A percentile compares a stretch with the other conserved stretches of the same genome.
phyloP scores from a whole-genome alignment of 2,888 invertebrate species.

The Drosophila dives region DNA sequence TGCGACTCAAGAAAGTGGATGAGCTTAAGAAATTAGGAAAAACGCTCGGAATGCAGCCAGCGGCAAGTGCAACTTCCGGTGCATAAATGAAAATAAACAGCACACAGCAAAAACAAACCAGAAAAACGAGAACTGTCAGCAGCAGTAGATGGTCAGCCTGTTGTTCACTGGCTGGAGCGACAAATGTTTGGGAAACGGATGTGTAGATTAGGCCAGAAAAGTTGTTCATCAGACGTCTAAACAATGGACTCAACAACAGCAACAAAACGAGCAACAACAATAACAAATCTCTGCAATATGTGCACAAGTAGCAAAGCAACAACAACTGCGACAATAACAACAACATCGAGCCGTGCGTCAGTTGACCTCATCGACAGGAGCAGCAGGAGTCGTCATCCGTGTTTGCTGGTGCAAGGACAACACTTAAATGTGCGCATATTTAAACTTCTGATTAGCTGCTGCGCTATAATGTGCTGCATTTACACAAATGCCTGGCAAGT shows the following conservation, averaged over 20 bases:
- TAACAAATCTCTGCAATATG: conserved; percentile 62
- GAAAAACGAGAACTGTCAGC: conserved; percentile 59
- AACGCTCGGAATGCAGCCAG: conserved; percentile 47
- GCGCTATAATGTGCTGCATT: conserved; percentile 71
- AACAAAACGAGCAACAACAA: conserved; percentile 34
- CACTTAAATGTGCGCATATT: conserved; percentile 75
- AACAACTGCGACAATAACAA: conserved; percentile 42
- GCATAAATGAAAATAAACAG: conserved; percentile 78
- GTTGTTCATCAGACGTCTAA: conserved; percentile 63
- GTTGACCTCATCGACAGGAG: conserved; percentile 63
- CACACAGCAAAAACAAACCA: conserved; percentile 45
- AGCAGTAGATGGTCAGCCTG: conserved; percentile 33
- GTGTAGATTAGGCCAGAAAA: conserved; percentile 73
- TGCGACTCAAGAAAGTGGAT: conserved; percentile 53
- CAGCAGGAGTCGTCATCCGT: conserved; percentile 23
- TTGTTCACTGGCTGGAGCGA: conserved; percentile 48
- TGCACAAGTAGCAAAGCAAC: conserved; percentile 52
- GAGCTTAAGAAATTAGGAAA: conserved; percentile 67
- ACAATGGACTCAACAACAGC: conserved; percentile 68
- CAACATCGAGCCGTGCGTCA: conserved; percentile 68
- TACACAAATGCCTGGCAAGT: conserved; percentile 72
- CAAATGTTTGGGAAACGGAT: conserved; percentile 76
- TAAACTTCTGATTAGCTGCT: conserved; percentile 82
- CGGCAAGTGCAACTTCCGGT: conserved; percentile 73
- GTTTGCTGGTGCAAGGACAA: conserved; percentile 58